Evolutionary conservation across 1,140 invertebrate genomes (phyloP), one percentile per base, ranked within the genome.

Genomic region (Tetraneura akinire): DNA sequence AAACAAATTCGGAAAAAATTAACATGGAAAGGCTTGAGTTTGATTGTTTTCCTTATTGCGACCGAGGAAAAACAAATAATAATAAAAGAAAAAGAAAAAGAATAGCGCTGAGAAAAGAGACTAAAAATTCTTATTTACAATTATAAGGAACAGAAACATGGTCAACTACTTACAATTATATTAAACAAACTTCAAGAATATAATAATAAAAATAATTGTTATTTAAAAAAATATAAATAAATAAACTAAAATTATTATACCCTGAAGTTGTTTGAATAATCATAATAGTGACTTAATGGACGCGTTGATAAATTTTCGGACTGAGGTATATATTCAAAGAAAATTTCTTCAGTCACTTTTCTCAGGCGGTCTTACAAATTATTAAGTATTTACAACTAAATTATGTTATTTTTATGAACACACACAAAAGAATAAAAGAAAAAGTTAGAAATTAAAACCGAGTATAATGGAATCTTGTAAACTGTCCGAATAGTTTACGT

Each of bases 111-210:
- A 76, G 71, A 76, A 76, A 76, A 76, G 71, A 76, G 71, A 76
- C 71, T 76, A 76, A 76, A 42, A 55, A 76, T 76, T 76, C 71
- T 76, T 76, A 76, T 76, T 53, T 76, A 76, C 51, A 76, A 76
- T 76, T 76, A 76, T 51, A 57, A 76, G 71, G 71, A 76, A 76
- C 71, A 76, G 71, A 76, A 76, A 76, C 71, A 57, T 76, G 71
- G 71, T 57, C 71, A 32, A 76, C 51, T 26, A 76, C 32, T 55
- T 55, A 57, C 29, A 32, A 76, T n/a, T 26, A 68, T 47, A 42
- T n/a, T 26, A 13, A 32, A 76, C 51, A 45, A 76, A 55, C 71
- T 55, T 57, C n/a, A 29, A 57, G 51, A n/a, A 13, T 76, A 76
- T 57, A 76, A 76, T 76, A 76, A 76, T 76, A 57, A 55, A 57